These are phyloP conservation scores for Channa maculata DNA, from an alignment of 2,113 vertebrate genomes.

Conservation along the genomic window DNA sequence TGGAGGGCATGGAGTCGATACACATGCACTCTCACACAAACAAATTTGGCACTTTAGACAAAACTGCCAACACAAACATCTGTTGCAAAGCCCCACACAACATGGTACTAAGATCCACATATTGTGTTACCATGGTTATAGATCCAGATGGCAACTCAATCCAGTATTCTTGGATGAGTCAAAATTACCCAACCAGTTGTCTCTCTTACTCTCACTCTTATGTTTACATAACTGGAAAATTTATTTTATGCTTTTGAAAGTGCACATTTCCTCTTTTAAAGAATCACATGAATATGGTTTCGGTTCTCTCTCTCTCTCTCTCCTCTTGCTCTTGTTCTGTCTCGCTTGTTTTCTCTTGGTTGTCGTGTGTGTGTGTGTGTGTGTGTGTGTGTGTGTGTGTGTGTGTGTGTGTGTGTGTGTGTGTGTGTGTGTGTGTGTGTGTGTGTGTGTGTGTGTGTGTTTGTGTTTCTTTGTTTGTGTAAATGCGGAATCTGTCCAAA, in stretches of 20 bases:
- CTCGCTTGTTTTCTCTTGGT: constrained; percentile 2
- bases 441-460: no score
- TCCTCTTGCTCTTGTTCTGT: constrained; percentile 30
- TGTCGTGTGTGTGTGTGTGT: neutral
- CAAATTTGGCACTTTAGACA: neutral
- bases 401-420: no score
- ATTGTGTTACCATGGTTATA: constrained; percentile 56
- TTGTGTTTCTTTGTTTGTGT: no score
- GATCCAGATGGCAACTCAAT: constrained; percentile 19
- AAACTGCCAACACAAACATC: constrained; percentile 26
- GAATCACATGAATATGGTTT: constrained; percentile 25
- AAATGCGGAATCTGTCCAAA: no score
- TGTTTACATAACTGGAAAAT: constrained; percentile 17
- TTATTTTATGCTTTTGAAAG: constrained; percentile 7
- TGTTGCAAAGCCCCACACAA: constrained; percentile 16
- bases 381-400: no score
- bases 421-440: no score
- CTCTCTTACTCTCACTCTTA: neutral
- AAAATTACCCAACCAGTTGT: constrained; percentile 27
- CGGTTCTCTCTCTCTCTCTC: constrained; percentile 7
- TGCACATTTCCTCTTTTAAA: constrained; percentile 18
- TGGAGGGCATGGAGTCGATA: neutral
- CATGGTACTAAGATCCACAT: constrained; percentile 9
- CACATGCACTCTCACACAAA: neutral
- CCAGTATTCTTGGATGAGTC: constrained; percentile 34